Evolutionary conservation across 1,140 invertebrate species (phyloP), one percentile per base, ranked within the genome.

Genomic region (Calliphora vicina): DNA sequence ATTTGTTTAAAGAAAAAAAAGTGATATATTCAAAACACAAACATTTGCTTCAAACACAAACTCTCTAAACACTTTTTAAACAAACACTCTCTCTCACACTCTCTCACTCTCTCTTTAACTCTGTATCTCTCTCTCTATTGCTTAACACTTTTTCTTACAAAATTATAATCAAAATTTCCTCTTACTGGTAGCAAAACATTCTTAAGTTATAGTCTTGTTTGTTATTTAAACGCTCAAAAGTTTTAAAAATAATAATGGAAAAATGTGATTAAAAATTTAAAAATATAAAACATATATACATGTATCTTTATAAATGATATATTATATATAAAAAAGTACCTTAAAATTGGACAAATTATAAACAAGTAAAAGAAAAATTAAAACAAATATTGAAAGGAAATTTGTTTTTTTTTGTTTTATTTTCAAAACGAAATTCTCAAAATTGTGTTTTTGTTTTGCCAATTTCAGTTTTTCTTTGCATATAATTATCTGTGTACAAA

Each of bases 191-290:
- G 29, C 6, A 35, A 35, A 35, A 35, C 35, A 1, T 8, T 2
- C 4, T 10, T 35, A 35, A 35, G 5, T 35, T 35, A 5, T 35
- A 67, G n/a, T 67, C 4, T 67, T 61, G 50, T 61, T n/a, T n/a
- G n/a, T 57, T 35, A 35, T 35, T 35, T 35, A 35, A 35, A 57
- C 15, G 50, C 61, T 6, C 20, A 82, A 43, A 82, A 82, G 35
- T 35, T 35, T 35, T 35, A 73, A 72, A 43, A 57, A 72, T 29
- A 82, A 82, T 42, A 81, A 42, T 50, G 23, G 20, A 81, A 81
- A 71, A 42, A 61, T 81, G 80, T 81, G 80, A 81, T 81, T 81
- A 17, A 61, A 81, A 67, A 42, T 29, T 67, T 57, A 81, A 81
- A 45, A 50, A 57, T 35, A 45, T 12, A 29, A 76, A 29, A 76